A percentile compares a stretch with the other conserved stretches of the same genome.
phyloP scores from a whole-genome alignment of 2,797 vertebrate genomes.

The Melanotaenia parkinsoni region DNA sequence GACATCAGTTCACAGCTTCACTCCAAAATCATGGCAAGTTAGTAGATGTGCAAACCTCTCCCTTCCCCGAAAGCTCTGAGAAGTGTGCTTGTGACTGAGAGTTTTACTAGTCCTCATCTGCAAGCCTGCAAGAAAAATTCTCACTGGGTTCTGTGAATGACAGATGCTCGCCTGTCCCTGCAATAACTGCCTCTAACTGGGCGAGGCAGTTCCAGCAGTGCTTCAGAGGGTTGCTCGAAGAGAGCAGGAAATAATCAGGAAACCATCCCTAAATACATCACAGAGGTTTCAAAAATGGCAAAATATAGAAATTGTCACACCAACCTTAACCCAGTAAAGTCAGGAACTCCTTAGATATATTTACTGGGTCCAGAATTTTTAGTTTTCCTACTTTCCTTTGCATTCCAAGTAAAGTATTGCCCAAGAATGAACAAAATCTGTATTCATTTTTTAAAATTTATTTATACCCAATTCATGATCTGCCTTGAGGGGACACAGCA shows the following conservation, averaged over 20 bases:
- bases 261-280: conserved; percentile 25
- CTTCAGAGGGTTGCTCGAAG: neutral
- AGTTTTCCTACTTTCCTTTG: conserved; percentile 29
- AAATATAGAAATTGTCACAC: conserved; percentile 17
- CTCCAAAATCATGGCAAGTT: conserved; percentile 48
- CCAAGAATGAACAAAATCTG: conserved; percentile 24
- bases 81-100: conserved; percentile 25
- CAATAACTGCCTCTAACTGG: conserved; percentile 9
- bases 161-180: conserved; percentile 27
- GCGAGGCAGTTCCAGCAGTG: conserved; percentile 1
- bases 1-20: conserved; percentile 60
- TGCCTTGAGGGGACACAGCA: conserved; percentile 52
- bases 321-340: conserved; percentile 24
- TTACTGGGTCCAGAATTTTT: conserved; percentile 13
- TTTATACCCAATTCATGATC: conserved; percentile 32
- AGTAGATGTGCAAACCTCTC: conserved; percentile 33
- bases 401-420: conserved; percentile 19
- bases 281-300: conserved; percentile 17
- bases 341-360: neutral
- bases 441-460: conserved; percentile 18
- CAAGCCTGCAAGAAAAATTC: conserved; percentile 9
- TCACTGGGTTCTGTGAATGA: conserved; percentile 10
- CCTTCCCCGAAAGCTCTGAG: conserved; percentile 22
- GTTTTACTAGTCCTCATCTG: conserved; percentile 28
- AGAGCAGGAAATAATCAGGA: conserved; percentile 1